Conservation (phyloP, 2,888 invertebrate species). For the Cephus spinipes region DNA sequence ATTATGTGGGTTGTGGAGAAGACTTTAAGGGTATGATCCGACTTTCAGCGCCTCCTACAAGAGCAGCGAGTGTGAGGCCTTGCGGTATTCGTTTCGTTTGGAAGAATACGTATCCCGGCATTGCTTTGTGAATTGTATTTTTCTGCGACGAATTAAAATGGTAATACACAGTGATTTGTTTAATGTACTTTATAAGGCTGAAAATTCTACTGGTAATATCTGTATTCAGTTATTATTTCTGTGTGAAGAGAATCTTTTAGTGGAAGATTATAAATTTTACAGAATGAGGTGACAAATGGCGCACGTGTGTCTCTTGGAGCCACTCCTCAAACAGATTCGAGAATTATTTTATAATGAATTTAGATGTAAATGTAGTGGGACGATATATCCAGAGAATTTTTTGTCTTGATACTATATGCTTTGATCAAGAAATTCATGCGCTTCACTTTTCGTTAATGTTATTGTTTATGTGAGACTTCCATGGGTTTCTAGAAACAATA, state of each 20-base stretch:
- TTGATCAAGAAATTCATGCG: neutral
- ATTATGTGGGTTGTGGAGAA: neutral
- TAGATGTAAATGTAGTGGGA: neutral
- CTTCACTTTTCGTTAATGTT: neutral
- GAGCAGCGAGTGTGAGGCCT: neutral
- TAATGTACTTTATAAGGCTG: neutral
- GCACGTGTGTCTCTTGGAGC: conserved; percentile 46
- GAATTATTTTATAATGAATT: neutral
- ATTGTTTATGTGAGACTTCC: neutral
- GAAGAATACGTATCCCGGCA: neutral
- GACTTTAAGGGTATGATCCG: neutral
- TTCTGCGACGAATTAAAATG: neutral
- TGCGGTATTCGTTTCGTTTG: neutral
- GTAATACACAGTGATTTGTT: neutral
- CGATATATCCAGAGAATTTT: conserved; percentile 6
- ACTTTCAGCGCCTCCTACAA: neutral
- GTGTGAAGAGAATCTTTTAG: neutral
- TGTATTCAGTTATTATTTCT: neutral
- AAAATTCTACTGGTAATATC: neutral
- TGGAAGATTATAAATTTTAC: neutral
- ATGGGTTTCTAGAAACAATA: neutral
- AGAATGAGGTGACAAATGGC: conserved; percentile 45
- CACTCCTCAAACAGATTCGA: conserved; percentile 29
- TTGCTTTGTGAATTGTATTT: neutral
- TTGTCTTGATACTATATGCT: neutral